These are phyloP conservation scores for Octomys mimax DNA, from an alignment of 2,797 vertebrate genomes.

Conservation along the genomic window DNA sequence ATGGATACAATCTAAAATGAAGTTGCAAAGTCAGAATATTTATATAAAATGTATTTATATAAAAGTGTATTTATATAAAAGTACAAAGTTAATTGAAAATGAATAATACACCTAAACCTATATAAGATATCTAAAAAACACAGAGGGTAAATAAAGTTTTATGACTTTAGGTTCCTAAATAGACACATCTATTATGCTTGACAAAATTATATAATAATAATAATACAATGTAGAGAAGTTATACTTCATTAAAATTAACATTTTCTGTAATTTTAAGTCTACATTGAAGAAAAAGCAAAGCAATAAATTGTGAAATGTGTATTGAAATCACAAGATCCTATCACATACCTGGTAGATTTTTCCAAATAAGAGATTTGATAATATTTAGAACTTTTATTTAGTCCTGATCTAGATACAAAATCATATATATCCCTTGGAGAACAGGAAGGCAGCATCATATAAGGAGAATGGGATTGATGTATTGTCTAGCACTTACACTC, in stretches of 20 bases:
- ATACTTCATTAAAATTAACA: background rate
- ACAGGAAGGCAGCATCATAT: background rate
- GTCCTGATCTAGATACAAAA: background rate
- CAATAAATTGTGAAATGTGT: background rate
- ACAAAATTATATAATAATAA: background rate
- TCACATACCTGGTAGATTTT: background rate
- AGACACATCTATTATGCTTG: background rate
- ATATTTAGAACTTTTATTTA: background rate
- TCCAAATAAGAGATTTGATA: slow-evolving; percentile 23
- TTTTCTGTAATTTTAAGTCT: background rate
- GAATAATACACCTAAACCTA: background rate
- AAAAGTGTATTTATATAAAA: background rate
- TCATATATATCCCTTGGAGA: background rate
- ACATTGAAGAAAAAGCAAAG: background rate
- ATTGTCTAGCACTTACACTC: background rate
- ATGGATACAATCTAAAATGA: background rate
- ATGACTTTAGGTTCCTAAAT: background rate
- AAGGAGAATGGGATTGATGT: background rate
- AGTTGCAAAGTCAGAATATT: background rate
- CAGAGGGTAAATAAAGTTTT: background rate
- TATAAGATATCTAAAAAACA: background rate
- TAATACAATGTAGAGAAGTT: background rate
- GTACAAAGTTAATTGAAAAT: background rate
- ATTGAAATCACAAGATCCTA: background rate
- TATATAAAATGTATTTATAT: background rate